Conservation (phyloP, 2,113 vertebrate genomes). For the Thermophis baileyi region DNA sequence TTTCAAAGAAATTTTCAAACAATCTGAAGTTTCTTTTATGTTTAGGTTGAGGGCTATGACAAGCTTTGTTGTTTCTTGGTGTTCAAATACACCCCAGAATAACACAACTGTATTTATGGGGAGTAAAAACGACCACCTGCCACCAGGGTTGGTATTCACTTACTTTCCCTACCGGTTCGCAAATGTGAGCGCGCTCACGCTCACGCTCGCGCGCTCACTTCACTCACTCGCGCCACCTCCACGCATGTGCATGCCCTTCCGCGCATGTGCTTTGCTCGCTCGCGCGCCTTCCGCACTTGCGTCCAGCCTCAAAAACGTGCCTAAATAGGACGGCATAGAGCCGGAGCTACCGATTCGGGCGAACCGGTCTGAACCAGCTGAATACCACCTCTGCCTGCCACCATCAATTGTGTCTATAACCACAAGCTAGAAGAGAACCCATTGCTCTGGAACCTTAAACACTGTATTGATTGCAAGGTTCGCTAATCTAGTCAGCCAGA, state of each 20-base stretch:
- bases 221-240: too few species aligned
- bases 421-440: background rate
- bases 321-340: too few species aligned
- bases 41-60: background rate
- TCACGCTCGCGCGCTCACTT: too few species aligned
- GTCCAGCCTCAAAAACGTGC: too few species aligned
- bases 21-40: background rate
- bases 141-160: too few species aligned
- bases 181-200: too few species aligned
- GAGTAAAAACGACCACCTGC: background rate
- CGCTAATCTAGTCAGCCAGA: background rate
- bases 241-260: too few species aligned
- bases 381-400: background rate
- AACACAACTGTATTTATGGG: background rate
- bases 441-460: background rate
- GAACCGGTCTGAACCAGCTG: too few species aligned
- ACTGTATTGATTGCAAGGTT: background rate
- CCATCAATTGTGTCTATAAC: background rate
- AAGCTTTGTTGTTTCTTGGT: background rate
- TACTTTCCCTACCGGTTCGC: too few species aligned
- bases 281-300: too few species aligned
- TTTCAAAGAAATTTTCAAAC: background rate
- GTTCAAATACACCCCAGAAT: background rate
- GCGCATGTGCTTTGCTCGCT: too few species aligned
- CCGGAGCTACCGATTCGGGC: too few species aligned